phyloP scores from a whole-genome alignment of 2,888 invertebrate species.

The Pseudolycoriella hygida region DNA sequence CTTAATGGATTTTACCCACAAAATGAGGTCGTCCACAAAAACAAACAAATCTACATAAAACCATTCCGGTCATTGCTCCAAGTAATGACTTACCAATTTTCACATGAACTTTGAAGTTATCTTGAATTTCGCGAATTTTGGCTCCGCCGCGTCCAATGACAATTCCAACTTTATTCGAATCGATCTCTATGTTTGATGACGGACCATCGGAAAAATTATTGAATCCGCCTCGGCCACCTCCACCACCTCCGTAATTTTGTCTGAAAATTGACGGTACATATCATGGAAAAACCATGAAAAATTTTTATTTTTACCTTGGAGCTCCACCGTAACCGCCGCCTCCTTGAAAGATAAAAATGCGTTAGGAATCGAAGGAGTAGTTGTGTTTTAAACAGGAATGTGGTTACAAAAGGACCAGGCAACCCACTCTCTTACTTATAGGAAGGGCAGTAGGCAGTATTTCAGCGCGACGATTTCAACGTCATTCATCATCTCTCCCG shows the following conservation, averaged over 20 bases:
- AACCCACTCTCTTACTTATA: too few species aligned
- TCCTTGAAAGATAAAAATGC: too few species aligned
- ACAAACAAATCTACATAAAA: neutral
- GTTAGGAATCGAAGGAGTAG: too few species aligned
- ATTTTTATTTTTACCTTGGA: too few species aligned
- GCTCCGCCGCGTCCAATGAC: slow-evolving; percentile 5
- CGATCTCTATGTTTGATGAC: slow-evolving; percentile 2
- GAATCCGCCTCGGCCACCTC: neutral
- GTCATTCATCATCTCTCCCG: too few species aligned
- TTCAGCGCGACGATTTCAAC: too few species aligned
- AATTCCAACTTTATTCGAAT: slow-evolving; percentile 4
- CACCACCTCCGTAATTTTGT: slow-evolving; percentile 3
- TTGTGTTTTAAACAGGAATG: too few species aligned
- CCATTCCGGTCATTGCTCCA: too few species aligned
- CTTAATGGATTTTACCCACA: neutral
- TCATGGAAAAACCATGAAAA: too few species aligned
- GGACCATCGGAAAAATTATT: neutral
- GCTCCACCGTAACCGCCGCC: neutral
- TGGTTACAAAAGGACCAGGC: too few species aligned
- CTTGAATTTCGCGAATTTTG: slow-evolving; percentile 6
- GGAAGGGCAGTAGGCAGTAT: too few species aligned
- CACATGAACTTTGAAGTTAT: slow-evolving; percentile 3
- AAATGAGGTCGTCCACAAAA: neutral
- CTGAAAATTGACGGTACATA: neutral
- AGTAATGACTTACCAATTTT: slow-evolving; percentile 5